These are phyloP conservation scores for Redunca redunca DNA, from an alignment of 2,113 vertebrate species.

Conservation along the genomic window DNA sequence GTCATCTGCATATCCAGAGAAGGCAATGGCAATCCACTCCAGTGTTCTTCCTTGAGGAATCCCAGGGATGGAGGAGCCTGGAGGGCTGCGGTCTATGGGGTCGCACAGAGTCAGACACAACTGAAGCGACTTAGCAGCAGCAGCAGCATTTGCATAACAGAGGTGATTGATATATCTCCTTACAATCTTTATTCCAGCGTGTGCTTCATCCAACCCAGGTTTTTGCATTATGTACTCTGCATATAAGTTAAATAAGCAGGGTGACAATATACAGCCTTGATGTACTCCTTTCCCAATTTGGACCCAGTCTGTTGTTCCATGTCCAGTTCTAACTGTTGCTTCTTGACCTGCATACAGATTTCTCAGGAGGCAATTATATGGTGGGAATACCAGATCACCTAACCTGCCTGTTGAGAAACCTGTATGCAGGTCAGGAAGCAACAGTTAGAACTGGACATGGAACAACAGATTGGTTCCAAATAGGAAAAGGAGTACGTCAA, in stretches of 20 bases:
- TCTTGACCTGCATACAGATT: neutral
- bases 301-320: neutral
- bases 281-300: neutral
- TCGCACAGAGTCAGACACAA: fast-evolving
- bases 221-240: neutral
- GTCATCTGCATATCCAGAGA: neutral
- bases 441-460: no score
- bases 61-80: no score
- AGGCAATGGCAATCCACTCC: no score
- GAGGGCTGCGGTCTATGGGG: fast-evolving
- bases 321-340: neutral
- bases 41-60: no score
- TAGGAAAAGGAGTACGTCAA: no score
- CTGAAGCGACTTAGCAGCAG: no score
- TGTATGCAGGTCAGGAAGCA: no score
- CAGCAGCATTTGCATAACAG: neutral
- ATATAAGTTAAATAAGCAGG: neutral
- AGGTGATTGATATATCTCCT: neutral
- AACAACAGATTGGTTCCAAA: no score
- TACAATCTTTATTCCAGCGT: neutral
- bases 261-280: neutral
- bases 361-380: neutral
- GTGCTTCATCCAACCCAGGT: neutral
- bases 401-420: no score
- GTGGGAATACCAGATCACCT: no score